phyloP scores from a whole-genome alignment of 1,140 invertebrate species.

The Paramacrobiotus metropolitanus region DNA sequence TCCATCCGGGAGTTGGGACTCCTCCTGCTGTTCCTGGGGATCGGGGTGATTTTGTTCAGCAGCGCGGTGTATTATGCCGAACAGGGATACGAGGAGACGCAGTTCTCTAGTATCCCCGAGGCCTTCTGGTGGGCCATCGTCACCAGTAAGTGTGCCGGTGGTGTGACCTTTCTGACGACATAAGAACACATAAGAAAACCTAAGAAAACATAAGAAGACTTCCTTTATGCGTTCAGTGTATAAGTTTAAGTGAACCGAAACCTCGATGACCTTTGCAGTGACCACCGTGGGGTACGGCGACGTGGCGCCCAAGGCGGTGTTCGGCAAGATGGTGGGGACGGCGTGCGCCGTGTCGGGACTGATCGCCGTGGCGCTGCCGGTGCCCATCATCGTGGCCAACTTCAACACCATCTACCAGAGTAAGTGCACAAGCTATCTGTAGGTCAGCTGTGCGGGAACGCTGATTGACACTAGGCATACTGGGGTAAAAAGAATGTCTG shows the following conservation, averaged over 20 bases:
- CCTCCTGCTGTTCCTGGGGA: conserved; percentile 93
- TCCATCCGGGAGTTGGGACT: conserved; percentile 96
- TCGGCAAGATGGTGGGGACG: conserved; percentile 24
- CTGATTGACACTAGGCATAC: no score
- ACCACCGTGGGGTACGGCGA: conserved; percentile 14
- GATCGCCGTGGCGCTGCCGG: conserved; percentile 27
- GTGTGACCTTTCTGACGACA: no score
- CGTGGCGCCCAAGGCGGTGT: conserved; percentile 11
- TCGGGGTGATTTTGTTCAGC: conserved; percentile 97
- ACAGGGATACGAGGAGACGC: conserved; percentile 82
- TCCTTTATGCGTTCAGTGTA: no score
- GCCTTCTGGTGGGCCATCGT: conserved; percentile 13
- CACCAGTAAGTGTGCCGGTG: no score
- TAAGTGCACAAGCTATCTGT: no score
- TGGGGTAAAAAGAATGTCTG: no score
- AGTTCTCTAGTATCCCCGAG: conserved; percentile 23
- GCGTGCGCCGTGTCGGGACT: conserved; percentile 28
- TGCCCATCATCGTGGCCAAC: conserved; percentile 30
- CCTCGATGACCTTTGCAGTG: no score
- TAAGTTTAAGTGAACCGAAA: no score
- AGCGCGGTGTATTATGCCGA: conserved; percentile 96
- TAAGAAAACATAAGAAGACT: no score
- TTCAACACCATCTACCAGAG: conserved; percentile 28
- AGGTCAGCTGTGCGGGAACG: no score
- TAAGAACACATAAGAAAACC: no score